Evolutionary conservation across 2,888 invertebrate genomes (phyloP).

Genomic region (Pachycephus smyrnensis): DNA sequence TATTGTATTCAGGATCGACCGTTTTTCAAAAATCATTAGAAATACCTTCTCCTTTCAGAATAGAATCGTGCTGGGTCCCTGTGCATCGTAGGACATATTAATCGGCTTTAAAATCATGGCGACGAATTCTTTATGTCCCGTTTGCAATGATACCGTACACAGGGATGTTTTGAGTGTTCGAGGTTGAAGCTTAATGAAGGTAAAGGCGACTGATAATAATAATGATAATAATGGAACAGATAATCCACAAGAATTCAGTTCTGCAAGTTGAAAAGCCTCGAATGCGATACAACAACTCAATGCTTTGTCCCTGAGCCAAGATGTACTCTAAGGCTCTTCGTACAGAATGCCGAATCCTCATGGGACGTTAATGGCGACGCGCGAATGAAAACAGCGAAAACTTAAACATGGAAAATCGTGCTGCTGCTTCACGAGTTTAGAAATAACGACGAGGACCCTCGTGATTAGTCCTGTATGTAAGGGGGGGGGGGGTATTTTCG

Average conservation of each 20-base stretch:
- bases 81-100: constrained; percentile 20
- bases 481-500: neutral
- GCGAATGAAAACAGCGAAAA: neutral
- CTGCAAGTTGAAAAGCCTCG: constrained; percentile 30
- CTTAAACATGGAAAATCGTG: neutral
- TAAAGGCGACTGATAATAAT: neutral
- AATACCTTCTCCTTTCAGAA: constrained; percentile 28
- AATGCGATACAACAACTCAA: constrained; percentile 19
- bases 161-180: neutral
- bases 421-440: neutral
- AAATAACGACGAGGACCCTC: neutral
- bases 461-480: neutral
- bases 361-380: neutral
- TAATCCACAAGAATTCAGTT: constrained; percentile 12
- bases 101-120: constrained; percentile 18
- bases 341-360: constrained; percentile 14
- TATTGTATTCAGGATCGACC: constrained; percentile 34
- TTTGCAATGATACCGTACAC: neutral
- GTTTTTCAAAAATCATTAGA: constrained; percentile 37
- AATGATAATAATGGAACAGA: neutral
- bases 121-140: neutral
- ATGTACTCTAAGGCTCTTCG: constrained; percentile 31
- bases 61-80: constrained; percentile 26
- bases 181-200: neutral
- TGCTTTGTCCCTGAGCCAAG: constrained; percentile 34